Evolutionary conservation across 37 sponge, comb jelly and placozoan species (phyloP), one percentile per base, ranked within the genome.

Genomic region (Axinella damicornis): DNA sequence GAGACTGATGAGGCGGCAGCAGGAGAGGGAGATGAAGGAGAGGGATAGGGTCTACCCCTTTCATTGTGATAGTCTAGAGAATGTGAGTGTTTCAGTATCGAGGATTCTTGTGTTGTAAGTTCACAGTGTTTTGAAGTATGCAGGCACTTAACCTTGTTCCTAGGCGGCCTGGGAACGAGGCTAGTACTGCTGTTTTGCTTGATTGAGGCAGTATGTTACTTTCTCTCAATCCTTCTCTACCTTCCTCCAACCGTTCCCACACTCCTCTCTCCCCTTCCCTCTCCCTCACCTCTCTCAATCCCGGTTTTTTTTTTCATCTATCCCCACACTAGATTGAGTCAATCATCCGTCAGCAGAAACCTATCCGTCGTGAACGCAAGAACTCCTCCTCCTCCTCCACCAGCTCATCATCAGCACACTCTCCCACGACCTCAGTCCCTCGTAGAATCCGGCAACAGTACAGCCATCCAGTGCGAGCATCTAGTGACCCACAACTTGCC

Each of bases 331-430:
- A 79, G 80, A 65, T 79, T n/a, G 12, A 53, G 12, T 25, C 68
- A 14, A 68, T 79, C 19, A 22, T 53, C 2, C 21, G 21, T 54
- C 32, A 52, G 16, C 68, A 68, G 39, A 77, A 77, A 31, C 69
- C 80, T 11, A 14, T 79, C 6, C 30, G 25, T 31, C 53, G 82
- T 18, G 82, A 81, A 22, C 34, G 82, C 18, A 81, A 69, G 37
- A 28, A 81, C 55, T 81, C 82, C 17, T 28, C 82, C n/a, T 81
- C 82, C 0, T 81, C 82, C 36, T 59, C 82, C 36, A 40, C 41
- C 53, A 16, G 71, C 53, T 34, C 78, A 33, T 24, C 33, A 38
- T 77, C 65, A 27, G 39, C 64, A 39, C 76, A 75, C 36, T 46
- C 53, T 34, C 69, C 20, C 35, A 46, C 46, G 6, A 46, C 9